phyloP scores from a whole-genome alignment of 2,113 vertebrate genomes.

The Gopherus flavomarginatus region DNA sequence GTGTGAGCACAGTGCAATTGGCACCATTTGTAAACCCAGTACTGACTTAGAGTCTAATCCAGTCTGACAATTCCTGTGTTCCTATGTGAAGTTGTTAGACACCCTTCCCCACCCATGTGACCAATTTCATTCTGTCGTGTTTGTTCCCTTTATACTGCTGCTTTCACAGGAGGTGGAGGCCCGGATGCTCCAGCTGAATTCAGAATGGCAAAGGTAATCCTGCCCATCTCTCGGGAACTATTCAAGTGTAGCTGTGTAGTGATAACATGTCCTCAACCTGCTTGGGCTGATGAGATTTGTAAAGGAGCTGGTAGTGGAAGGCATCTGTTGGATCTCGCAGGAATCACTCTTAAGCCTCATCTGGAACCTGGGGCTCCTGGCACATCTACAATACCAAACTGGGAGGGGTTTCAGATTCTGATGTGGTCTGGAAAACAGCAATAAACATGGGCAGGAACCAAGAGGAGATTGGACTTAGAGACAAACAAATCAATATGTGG shows the following conservation, averaged over 20 bases:
- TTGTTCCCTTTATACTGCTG: neutral
- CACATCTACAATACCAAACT: neutral
- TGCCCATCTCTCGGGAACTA: rapidly evolving
- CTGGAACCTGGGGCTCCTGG: neutral
- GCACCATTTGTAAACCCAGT: too few relatives aligned
- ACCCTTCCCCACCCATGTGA: neutral
- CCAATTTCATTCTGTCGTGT: neutral
- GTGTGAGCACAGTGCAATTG: neutral
- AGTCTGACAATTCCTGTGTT: neutral
- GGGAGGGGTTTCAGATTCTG: neutral
- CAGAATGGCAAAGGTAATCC: conserved; percentile 78
- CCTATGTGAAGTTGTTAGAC: too few relatives aligned
- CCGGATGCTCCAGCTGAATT: conserved; percentile 70
- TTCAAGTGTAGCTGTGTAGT: neutral
- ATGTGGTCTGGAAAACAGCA: neutral
- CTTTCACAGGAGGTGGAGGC: conserved; percentile 75
- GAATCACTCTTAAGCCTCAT: neutral
- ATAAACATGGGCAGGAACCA: neutral
- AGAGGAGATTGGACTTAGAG: neutral
- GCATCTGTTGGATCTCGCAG: neutral
- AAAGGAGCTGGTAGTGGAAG: neutral
- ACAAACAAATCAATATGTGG: rapidly evolving
- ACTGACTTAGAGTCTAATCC: neutral
- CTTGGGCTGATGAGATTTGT: neutral
- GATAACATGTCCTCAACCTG: too few relatives aligned